phyloP scores from a whole-genome alignment of 2,888 invertebrate species.

The Sicus ferrugineus region DNA sequence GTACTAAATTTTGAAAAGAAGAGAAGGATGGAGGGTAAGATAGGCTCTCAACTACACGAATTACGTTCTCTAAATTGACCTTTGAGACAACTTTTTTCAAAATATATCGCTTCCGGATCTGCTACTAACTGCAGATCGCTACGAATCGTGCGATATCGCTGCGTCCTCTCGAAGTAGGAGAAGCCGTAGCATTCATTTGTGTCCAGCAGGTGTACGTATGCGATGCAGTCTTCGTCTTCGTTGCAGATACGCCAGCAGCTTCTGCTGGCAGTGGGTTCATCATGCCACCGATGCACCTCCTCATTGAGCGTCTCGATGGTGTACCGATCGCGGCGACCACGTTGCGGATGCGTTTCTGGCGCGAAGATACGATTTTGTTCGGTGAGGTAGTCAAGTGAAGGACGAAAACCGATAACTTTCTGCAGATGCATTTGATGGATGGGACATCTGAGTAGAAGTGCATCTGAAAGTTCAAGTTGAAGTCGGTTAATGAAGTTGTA shows the following conservation, averaged over 20 bases:
- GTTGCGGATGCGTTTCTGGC: constrained; percentile 45
- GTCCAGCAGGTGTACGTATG: constrained; percentile 60
- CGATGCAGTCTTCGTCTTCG: constrained; percentile 59
- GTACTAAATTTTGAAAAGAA: constrained; percentile 61
- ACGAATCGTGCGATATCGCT: constrained; percentile 50
- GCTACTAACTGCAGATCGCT: constrained; percentile 54
- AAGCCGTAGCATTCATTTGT: constrained; percentile 60
- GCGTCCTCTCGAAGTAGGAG: constrained; percentile 54
- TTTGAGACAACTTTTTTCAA: constrained; percentile 61
- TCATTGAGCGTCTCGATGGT: constrained; percentile 1
- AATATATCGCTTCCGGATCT: constrained; percentile 61
- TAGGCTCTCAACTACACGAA: not conserved
- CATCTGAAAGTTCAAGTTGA: constrained; percentile 44
- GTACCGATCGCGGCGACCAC: constrained; percentile 36
- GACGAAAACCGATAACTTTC: constrained; percentile 63
- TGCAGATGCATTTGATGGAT: constrained; percentile 61
- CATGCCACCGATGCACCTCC: constrained; percentile 23
- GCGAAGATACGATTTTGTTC: constrained; percentile 54
- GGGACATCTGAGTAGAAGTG: constrained; percentile 60
- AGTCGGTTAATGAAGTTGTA: not conserved
- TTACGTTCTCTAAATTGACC: constrained; percentile 53
- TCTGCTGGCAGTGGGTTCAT: constrained; percentile 46
- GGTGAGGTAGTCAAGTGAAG: constrained; percentile 53
- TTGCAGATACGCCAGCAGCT: constrained; percentile 58
- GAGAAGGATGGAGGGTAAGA: too few species aligned